Evolutionary conservation across 1,140 invertebrate genomes (phyloP).

Genomic region (Paralvinella palmiformis): DNA sequence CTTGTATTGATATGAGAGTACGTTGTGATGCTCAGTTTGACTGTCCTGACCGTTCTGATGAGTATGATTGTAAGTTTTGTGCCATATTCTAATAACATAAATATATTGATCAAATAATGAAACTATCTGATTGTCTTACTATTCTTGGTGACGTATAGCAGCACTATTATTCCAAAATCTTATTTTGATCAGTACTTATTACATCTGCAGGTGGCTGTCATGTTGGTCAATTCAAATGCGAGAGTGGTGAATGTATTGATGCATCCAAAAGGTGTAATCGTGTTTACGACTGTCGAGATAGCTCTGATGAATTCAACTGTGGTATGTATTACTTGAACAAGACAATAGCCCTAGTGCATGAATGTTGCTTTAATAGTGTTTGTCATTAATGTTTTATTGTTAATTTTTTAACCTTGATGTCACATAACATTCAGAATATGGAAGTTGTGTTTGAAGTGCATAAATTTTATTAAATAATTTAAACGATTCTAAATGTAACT

Average conservation of each 20-base stretch:
- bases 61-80: conserved; percentile 80
- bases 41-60: conserved; percentile 79
- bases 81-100: too few relatives aligned
- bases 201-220: conserved; percentile 55
- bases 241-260: conserved; percentile 85
- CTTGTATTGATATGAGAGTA: conserved; percentile 80
- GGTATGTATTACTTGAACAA: conserved; percentile 56
- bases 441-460: too few relatives aligned
- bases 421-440: too few relatives aligned
- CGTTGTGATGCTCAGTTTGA: conserved; percentile 83
- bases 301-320: conserved; percentile 84
- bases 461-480: too few relatives aligned
- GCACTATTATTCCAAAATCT: too few relatives aligned
- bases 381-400: too few relatives aligned
- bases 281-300: conserved; percentile 71
- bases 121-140: too few relatives aligned
- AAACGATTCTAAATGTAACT: too few relatives aligned
- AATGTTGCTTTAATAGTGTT: background rate
- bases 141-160: too few relatives aligned
- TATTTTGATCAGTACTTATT: too few relatives aligned
- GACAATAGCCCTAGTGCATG: background rate
- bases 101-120: too few relatives aligned
- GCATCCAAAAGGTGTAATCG: conserved; percentile 65
- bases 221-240: conserved; percentile 67
- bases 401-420: too few relatives aligned